Evolutionary conservation across 2,797 vertebrate species (phyloP).

Genomic region (Pelobates cultripes): DNA sequence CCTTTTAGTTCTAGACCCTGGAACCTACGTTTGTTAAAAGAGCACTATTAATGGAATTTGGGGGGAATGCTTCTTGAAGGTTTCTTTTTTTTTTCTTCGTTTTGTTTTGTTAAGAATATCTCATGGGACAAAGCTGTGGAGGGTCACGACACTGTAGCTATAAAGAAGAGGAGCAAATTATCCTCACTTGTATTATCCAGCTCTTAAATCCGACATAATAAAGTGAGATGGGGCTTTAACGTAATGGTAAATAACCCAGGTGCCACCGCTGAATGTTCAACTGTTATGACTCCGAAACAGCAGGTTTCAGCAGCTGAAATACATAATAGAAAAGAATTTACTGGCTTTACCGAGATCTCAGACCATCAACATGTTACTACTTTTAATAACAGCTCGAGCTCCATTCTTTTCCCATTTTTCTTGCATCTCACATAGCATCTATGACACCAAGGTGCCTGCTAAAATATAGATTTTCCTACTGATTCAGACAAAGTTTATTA

Average conservation of each 20-base stretch:
- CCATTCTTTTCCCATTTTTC: constrained; percentile 59
- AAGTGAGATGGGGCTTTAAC: constrained; percentile 76
- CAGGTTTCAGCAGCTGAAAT: constrained; percentile 75
- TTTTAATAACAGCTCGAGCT: constrained; percentile 70
- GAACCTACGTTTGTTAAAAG: constrained; percentile 86
- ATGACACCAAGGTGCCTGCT: constrained; percentile 57
- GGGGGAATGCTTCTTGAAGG: constrained; percentile 88
- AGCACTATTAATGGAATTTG: constrained; percentile 91
- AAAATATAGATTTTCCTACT: constrained; percentile 55
- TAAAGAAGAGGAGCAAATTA: constrained; percentile 89
- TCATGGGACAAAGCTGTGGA: constrained; percentile 82
- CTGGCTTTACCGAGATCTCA: constrained; percentile 68
- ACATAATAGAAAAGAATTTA: constrained; percentile 71
- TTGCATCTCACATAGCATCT: constrained; percentile 68
- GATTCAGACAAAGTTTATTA: constrained; percentile 60
- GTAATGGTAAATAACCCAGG: constrained; percentile 85
- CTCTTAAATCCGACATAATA: constrained; percentile 91
- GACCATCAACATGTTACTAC: constrained; percentile 70
- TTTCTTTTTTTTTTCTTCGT: constrained; percentile 80
- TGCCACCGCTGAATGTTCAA: constrained; percentile 71
- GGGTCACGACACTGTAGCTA: constrained; percentile 84
- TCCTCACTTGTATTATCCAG: constrained; percentile 90
- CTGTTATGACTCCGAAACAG: constrained; percentile 76
- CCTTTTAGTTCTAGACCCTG: constrained; percentile 89
- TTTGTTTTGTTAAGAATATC: constrained; percentile 74